Base-by-base conservation (phyloP, 1,140 invertebrate species). In the Pantala flavescens region DNA sequence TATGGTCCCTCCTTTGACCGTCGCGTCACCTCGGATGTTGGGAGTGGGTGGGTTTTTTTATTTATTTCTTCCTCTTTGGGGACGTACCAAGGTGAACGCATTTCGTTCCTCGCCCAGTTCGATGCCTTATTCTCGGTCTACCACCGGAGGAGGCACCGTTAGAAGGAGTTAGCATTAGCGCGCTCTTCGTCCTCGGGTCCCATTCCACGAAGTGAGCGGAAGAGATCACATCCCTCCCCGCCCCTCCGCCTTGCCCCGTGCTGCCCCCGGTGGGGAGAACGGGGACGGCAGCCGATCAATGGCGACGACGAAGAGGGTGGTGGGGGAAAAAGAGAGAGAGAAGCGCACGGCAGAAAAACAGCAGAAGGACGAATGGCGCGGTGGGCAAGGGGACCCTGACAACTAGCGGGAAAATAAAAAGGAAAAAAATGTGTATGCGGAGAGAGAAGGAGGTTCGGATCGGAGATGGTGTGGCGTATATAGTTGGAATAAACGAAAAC, bases 401-500 rank as follows among this genome's bases (percentile, higher is more conserved):
- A 63, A 63, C 49, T 3, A 63, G 49, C 49, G 49, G 49, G 49
- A 21, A 21, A 63, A 63, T 63, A 63, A 63, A 63, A 63, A 63
- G 49, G 49, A 21, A 63, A 63, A 63, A 63, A 63, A 63, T 63
- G 49, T 63, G 49, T 63, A 63, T 63, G 49, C 49, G 14, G 49
- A 63, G 49, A 21, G 49, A 21, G 49, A 63, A 21, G 12, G 49
- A 19, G 49, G 49, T 63, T 63, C n/a, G 49, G 49, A 19, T 63
- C n/a, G 28, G 49, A 63, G 49, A 63, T 63, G 49, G 49, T 63
- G 49, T 63, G 49, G 49, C 49, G 49, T 63, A 63, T 63, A 63
- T 63, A 63, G 49, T 63, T 63, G 49, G 49, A 63, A 63, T 63
- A 63, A 63, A 63, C 49, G 49, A 63, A 63, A 63, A 63, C 49